A percentile compares a stretch with the other conserved stretches of the same genome.
Evolutionary conservation across 2,113 vertebrate genomes (phyloP).

Genomic region (Perca schrenkii): DNA sequence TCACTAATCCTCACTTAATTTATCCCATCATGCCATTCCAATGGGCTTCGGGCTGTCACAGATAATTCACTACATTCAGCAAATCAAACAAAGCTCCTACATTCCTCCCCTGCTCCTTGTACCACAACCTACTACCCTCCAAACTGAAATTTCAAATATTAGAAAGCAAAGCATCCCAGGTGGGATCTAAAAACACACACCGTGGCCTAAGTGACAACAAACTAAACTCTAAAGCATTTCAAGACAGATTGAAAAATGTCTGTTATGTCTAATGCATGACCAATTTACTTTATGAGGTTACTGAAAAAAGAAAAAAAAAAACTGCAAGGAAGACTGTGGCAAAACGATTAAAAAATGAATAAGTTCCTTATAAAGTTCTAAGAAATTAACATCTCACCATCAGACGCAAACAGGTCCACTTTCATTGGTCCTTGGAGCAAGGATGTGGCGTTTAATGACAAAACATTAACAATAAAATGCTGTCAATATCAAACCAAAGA

Average conservation of each 20-base stretch:
- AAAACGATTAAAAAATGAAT: neutral
- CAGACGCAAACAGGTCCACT: constrained; percentile 51
- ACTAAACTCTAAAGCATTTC: constrained; percentile 19
- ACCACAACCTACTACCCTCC: constrained; percentile 65
- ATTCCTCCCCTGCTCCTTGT: constrained; percentile 81
- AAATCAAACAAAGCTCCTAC: constrained; percentile 73
- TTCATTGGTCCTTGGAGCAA: constrained; percentile 29
- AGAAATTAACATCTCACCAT: constrained; percentile 73
- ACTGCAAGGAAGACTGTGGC: neutral
- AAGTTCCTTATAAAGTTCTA: neutral
- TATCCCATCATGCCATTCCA: constrained; percentile 79
- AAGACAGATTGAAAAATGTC: constrained; percentile 20
- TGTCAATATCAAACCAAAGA: constrained; percentile 41
- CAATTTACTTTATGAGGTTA: constrained; percentile 36
- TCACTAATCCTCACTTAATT: constrained; percentile 75
- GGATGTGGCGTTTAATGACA: constrained; percentile 27
- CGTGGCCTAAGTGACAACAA: constrained; percentile 14
- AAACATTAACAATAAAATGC: constrained; percentile 52
- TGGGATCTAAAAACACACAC: constrained; percentile 34
- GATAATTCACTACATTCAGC: constrained; percentile 80
- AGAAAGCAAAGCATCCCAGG: constrained; percentile 44
- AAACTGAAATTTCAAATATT: constrained; percentile 31
- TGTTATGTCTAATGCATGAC: constrained; percentile 22
- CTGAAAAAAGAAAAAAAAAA: neutral
- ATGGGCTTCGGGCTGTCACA: constrained; percentile 75